Conservation (phyloP, 2,797 vertebrate species). For the Eospalax fontanierii region DNA sequence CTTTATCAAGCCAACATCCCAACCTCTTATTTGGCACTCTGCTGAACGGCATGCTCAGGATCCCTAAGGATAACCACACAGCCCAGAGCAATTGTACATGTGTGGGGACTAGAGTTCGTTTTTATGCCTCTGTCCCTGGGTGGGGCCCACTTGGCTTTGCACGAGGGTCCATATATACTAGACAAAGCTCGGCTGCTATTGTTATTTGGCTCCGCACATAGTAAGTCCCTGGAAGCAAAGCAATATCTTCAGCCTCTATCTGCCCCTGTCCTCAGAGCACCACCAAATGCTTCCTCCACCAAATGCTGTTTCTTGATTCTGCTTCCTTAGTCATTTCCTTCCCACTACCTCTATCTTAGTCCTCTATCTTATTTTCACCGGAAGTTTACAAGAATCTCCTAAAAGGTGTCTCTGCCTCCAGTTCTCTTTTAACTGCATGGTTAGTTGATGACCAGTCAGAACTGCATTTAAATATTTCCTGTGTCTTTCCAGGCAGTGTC, state of each 20-base stretch:
- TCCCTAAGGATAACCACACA: background rate
- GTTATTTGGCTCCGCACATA: background rate
- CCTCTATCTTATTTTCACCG: constrained; percentile 3
- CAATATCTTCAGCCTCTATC: background rate
- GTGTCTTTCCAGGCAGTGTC: background rate
- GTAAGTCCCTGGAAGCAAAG: background rate
- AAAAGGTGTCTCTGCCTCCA: constrained; percentile 24
- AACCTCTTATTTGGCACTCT: background rate
- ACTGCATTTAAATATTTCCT: background rate
- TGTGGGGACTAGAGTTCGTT: background rate
- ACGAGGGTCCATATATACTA: background rate
- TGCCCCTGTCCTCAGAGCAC: background rate
- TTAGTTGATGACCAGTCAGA: constrained; percentile 26
- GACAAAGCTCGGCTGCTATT: background rate
- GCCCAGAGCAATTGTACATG: background rate
- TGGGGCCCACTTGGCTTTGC: background rate
- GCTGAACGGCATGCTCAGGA: background rate
- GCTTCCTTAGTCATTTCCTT: constrained; percentile 36
- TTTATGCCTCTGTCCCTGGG: background rate
- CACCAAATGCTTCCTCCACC: background rate
- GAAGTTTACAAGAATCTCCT: background rate
- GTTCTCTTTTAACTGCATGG: background rate
- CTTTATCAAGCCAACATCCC: constrained; percentile 26
- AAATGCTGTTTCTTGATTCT: constrained; percentile 17
- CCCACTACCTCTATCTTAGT: background rate